Conservation (phyloP, 2,888 invertebrate genomes). For the Drosophila fulvimacula region DNA sequence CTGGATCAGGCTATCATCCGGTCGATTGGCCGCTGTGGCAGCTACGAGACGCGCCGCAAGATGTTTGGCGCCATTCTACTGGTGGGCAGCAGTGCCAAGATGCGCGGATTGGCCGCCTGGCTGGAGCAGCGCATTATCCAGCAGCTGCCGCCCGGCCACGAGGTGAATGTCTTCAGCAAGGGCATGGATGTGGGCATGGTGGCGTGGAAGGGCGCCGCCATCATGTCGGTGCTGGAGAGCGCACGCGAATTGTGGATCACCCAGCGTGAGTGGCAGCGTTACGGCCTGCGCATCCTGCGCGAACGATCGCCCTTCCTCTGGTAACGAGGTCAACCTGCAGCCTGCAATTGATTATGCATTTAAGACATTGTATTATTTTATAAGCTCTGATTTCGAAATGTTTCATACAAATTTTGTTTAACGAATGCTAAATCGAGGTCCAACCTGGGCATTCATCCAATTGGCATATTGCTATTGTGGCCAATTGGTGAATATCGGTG, state of each 20-base stretch:
- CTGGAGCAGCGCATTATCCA: conserved; percentile 93
- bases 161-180: conserved; percentile 95
- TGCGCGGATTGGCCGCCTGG: conserved; percentile 93
- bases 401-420: neutral
- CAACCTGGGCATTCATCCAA: neutral
- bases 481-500: neutral
- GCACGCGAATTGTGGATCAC: conserved; percentile 97
- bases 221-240: conserved; percentile 96
- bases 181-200: conserved; percentile 96
- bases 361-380: neutral
- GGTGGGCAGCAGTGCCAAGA: conserved; percentile 96
- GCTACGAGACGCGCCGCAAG: conserved; percentile 95
- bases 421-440: neutral
- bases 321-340: no score
- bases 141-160: conserved; percentile 92
- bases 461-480: neutral
- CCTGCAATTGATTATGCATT: conserved; percentile 8
- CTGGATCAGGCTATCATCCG: conserved; percentile 96
- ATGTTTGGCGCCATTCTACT: conserved; percentile 97
- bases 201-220: conserved; percentile 97
- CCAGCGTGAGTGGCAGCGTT: conserved; percentile 93
- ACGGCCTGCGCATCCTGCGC: conserved; percentile 92
- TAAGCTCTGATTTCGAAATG: neutral
- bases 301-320: conserved; percentile 97
- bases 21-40: conserved; percentile 95